phyloP scores from a whole-genome alignment of 1,140 invertebrate species.

The Lepidurus couesii region DNA sequence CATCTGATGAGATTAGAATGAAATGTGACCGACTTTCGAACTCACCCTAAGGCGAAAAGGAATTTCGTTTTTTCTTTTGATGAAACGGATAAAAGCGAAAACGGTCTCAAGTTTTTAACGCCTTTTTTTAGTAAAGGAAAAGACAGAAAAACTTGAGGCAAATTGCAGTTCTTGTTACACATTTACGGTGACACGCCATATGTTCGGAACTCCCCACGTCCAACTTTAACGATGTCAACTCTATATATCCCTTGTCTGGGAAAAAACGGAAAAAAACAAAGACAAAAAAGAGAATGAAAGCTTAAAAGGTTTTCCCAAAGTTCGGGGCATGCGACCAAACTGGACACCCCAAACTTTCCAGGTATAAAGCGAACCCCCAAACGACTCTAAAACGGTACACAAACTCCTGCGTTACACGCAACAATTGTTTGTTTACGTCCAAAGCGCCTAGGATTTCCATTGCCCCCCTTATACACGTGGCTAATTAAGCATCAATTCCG shows the following conservation, averaged over 20 bases:
- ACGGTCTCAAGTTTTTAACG: too few relatives aligned
- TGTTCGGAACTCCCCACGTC: conserved; percentile 10
- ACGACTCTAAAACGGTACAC: not conserved
- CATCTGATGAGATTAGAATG: not conserved
- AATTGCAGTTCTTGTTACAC: conserved; percentile 19
- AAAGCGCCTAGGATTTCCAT: not conserved
- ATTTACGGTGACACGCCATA: conserved; percentile 10
- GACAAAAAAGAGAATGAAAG: not conserved
- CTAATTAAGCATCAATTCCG: too few relatives aligned
- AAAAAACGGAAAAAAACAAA: not conserved
- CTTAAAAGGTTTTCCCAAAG: not conserved
- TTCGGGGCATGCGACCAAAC: not conserved
- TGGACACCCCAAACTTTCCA: not conserved
- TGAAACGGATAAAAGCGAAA: too few relatives aligned
- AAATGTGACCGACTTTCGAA: not conserved
- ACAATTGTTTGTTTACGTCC: not conserved
- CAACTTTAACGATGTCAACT: conserved; percentile 22
- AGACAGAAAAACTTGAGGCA: not conserved
- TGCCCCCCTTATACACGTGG: too few relatives aligned
- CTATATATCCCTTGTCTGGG: not conserved
- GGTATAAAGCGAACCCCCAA: not conserved
- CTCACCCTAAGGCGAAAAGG: not conserved
- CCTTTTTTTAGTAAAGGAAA: not conserved
- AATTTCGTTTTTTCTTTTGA: too few relatives aligned
- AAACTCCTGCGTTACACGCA: not conserved